phyloP scores from a whole-genome alignment of 1,140 invertebrate species.

The Elysia chlorotica region DNA sequence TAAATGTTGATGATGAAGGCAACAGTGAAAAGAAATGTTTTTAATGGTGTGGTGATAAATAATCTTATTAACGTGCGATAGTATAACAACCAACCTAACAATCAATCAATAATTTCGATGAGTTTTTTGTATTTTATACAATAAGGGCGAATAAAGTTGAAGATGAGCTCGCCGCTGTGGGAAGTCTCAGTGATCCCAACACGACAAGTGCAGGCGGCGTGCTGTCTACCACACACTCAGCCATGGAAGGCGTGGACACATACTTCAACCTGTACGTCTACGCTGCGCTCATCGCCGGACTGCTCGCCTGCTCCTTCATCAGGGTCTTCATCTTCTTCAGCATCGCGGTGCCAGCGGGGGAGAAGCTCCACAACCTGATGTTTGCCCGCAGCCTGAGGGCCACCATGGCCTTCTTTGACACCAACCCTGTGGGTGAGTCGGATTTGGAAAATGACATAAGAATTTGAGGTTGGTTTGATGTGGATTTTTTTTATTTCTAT shows the following conservation, averaged over 20 bases:
- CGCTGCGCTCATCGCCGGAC: conserved; percentile 49
- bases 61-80: too few species aligned
- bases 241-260: conserved; percentile 42
- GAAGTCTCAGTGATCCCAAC: conserved; percentile 5
- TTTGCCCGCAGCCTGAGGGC: conserved; percentile 79
- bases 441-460: too few species aligned
- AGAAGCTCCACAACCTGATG: conserved; percentile 81
- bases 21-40: too few species aligned
- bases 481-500: too few species aligned
- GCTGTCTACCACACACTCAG: too few species aligned
- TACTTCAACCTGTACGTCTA: conserved; percentile 57
- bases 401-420: conserved; percentile 87
- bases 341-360: conserved; percentile 76
- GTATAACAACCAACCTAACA: background rate
- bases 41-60: too few species aligned
- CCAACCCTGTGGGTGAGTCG: conserved; percentile 74
- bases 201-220: conserved; percentile 24
- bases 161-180: conserved; percentile 27
- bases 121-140: too few species aligned
- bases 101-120: background rate
- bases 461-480: too few species aligned
- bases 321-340: conserved; percentile 76
- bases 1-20: too few species aligned
- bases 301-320: conserved; percentile 60
- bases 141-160: conserved; percentile 54